These are phyloP conservation scores for Guaruba guarouba DNA, from an alignment of 2,113 vertebrate genomes.

Conservation along the genomic window DNA sequence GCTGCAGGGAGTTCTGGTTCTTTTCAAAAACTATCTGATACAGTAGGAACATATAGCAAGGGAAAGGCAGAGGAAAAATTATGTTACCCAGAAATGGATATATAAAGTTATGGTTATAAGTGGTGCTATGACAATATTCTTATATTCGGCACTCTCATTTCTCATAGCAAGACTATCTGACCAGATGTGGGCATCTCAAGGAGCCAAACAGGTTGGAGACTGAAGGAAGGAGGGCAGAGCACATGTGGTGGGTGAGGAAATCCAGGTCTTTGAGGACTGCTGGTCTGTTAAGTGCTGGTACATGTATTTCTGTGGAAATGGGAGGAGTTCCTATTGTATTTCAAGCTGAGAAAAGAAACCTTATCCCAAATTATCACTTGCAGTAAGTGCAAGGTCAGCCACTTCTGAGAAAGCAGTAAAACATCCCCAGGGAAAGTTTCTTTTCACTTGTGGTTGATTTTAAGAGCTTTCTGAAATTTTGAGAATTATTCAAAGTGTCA, in stretches of 20 bases:
- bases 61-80: not conserved
- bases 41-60: not conserved
- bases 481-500: not conserved
- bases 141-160: not conserved
- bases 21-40: not conserved
- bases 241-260: not conserved
- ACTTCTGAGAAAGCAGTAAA: not conserved
- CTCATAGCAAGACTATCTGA: not conserved
- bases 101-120: not conserved
- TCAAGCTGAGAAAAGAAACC: constrained; percentile 22
- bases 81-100: not conserved
- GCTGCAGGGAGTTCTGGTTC: not conserved
- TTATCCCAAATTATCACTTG: constrained; percentile 1
- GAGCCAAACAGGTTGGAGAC: not conserved
- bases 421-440: not conserved
- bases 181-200: not conserved
- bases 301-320: not conserved
- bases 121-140: not conserved
- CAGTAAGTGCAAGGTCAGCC: not conserved
- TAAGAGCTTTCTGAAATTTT: not conserved
- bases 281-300: not conserved
- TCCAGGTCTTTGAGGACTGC: not conserved
- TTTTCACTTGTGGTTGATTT: not conserved
- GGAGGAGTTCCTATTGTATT: not conserved
- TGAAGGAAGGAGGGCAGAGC: not conserved